Base-by-base conservation (phyloP, 2,888 invertebrate genomes). In the Trichacis sp. region DNA sequence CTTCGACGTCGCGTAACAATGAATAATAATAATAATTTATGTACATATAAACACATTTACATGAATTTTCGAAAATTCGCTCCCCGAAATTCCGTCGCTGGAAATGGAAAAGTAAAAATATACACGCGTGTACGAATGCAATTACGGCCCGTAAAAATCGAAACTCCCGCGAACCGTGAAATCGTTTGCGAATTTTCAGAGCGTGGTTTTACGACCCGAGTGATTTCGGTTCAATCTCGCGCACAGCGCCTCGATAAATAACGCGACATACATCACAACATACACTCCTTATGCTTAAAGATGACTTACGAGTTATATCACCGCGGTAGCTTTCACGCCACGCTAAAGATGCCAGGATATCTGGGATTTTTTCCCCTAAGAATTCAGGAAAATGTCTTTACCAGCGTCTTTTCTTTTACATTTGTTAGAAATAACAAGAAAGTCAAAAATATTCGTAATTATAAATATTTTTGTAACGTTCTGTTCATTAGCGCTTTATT, bases 21-120 rank as follows among this genome's bases (percentile, higher is more conserved):
- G 77, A 81, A 77, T 73, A 24, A 8, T 24, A 8, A 24, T 3
- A 24, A 77, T 77, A 78, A 79, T 78, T 76, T 83, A 83, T 82
- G 77, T 82, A 82, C 80, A 82, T 81, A 83, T 82, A 78, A 82
- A 83, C 82, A 83, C 80, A 82, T 82, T 77, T 81, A 81, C 81
- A 81, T 77, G 62, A 72, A 77, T 71, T 71, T 74, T 62, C 64
- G n/a, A 61, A 68, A 73, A 66, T 60, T 64, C 14, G 2, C 14
- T 2, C 2, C 14, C 4, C 5, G 12, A 40, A 14, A 40, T 15
- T 33, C 33, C 33, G 3, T n/a, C 33, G n/a, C n/a, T n/a, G 2
- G 5, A n/a, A 29, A 33, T 33, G 11, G n/a, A 33, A 33, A 33
- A 33, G n/a, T n/a, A 33, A 24, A 24, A 24, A 24, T 24, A 24